Base-by-base conservation (phyloP, 2,888 invertebrate species). In the Iselma pallidipennis region DNA sequence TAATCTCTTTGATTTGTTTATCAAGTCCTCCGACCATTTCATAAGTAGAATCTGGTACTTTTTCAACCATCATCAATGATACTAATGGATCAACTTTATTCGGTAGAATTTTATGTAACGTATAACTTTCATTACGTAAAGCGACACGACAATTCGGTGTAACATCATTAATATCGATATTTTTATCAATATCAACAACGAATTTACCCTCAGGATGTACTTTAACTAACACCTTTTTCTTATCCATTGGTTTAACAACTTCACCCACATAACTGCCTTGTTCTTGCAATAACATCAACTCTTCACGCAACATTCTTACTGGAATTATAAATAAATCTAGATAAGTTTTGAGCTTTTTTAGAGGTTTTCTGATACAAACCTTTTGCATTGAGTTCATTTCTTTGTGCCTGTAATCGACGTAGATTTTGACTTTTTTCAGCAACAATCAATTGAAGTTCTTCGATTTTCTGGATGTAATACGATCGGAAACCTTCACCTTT, bases 1-100 rank as follows among this genome's bases (percentile, higher is more conserved):
- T 99, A 70, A 99, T 99, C 83, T 99, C 99, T 81, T 99, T 98
- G 57, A 99, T 99, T 84, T 99, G 99, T 79, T 98, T 99, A 80
- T 99, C 98, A 66, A 99, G 85, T 59, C 99, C 99, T 71, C 99
- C 99, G 21, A 99, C 98, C 98, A 99, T 99, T 85, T 99, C 99
- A 78, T 99, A 99, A 0, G 99, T 99, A 0, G 98, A 98, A 82
- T 99, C 99, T 0, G 99, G 99, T 2, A 99, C 99, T 82, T 99
- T 99, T 81, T 99, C 99, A 0, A 99, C 99, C 99, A 99, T 99
- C 99, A 99, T 99, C 64, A 99, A 88, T 0, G 98, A 98, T 0
- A 99, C 99, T 61, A 99, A 85, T 0, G 99, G 99, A 85, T 99
- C 99, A 2, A 99, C 97, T 86, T 99, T 99, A 82, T 98, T 99